Base-by-base conservation (phyloP, 2,797 vertebrate species). In the Macropodus opercularis region DNA sequence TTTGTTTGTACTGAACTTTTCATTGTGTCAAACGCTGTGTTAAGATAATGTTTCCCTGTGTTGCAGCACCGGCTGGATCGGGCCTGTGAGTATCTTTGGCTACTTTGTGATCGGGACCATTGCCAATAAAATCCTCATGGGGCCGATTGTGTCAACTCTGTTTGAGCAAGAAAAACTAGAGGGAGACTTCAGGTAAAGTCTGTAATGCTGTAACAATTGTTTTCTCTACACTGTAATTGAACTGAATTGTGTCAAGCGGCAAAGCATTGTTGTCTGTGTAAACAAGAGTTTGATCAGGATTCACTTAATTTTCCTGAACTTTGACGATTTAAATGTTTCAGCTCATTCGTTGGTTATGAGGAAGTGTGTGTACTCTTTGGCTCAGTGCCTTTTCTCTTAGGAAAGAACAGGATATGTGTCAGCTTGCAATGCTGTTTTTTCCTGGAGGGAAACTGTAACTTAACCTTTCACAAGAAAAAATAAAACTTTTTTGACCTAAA, bases 131-230 rank as follows among this genome's bases (percentile, higher is more conserved):
- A 63, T 93, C 29, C 86, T 99, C 23, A 99, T 99, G 92, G 95
- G 95, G 22, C 97, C 98, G 0, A 95, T 99, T 36, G 93, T 99
- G 65, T 91, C 93, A 0, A 96, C 94, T 54, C 87, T 99, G 72
- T 94, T 95, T 61, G 92, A 96, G 35, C 98, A 99, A 79, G 98
- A 99, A 79, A 99, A 97, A 76, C 91, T 98, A 70, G 98, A 99
- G 53, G 98, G 98, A 14, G 94, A 99, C 84, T 99, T 99, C 87
- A 96, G 98, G 98, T 98, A 75, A 34, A 48, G 53, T 54, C 41
- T 5, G 3, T 5, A 3, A 1, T 8, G 13, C 7, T 5, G 15
- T 48, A n/a, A n/a, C n/a, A n/a, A 24, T 24, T 24, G 6, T 24
- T 24, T 24, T 6, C 24, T 24, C 24, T 24, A 3, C 24, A 24